A percentile compares a stretch with the other conserved stretches of the same genome.
phyloP scores from a whole-genome alignment of 2,797 vertebrate genomes.

The Peromyscus melanophrys region DNA sequence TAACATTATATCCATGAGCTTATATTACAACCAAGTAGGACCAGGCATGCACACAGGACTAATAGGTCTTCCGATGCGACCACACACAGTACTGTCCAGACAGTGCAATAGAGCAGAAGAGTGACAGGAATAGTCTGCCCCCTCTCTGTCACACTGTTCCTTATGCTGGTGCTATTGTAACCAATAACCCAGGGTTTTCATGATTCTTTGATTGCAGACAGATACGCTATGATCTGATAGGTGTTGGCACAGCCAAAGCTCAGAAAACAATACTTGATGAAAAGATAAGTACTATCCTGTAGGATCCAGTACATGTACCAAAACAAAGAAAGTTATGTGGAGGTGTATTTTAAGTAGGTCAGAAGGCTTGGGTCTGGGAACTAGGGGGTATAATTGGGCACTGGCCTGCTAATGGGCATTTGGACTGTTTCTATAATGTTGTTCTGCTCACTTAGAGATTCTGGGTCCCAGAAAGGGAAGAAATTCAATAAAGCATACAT shows the following conservation, averaged over 20 bases:
- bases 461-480: not conserved
- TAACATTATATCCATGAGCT: no score
- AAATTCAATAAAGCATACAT: not conserved
- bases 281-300: not conserved
- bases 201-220: not conserved
- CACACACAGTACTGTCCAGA: rapidly evolving
- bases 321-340: not conserved
- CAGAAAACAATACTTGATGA: not conserved
- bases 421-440: not conserved
- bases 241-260: not conserved
- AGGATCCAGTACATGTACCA: not conserved
- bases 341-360: not conserved
- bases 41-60: not conserved
- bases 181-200: no score
- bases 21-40: not conserved
- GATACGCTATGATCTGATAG: not conserved
- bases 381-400: not conserved
- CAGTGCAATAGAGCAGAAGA: not conserved
- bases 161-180: not conserved
- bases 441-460: not conserved
- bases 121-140: not conserved
- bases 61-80: not conserved
- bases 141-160: not conserved
- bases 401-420: not conserved
- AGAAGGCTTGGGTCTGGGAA: not conserved